Conservation (phyloP, 2,113 vertebrate genomes). For the Rhinogobius similis region DNA sequence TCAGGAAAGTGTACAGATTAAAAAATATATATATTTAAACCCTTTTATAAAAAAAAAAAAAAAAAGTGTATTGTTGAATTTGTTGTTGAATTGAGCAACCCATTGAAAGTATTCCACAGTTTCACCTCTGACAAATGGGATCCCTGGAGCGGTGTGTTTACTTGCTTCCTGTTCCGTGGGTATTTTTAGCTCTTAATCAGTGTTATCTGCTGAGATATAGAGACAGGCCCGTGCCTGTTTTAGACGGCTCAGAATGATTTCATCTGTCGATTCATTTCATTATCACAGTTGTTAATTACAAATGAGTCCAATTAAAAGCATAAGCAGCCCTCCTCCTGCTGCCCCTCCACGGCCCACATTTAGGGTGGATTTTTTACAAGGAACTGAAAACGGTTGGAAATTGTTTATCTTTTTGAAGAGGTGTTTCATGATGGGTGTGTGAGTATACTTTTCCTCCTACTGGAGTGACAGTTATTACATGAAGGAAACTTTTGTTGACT, state of each 20-base stretch:
- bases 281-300: slow-evolving; percentile 66
- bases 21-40: too few relatives aligned
- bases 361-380: background rate
- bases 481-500: too few relatives aligned
- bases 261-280: slow-evolving; percentile 67
- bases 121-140: slow-evolving; percentile 1
- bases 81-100: background rate
- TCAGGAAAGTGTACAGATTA: too few relatives aligned
- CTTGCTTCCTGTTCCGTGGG: background rate
- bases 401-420: background rate
- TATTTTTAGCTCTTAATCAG: slow-evolving; percentile 49
- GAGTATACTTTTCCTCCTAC: too few relatives aligned
- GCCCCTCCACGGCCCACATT: slow-evolving; percentile 17
- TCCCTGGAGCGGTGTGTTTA: slow-evolving; percentile 13
- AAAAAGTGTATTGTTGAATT: too few relatives aligned
- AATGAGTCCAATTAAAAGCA: slow-evolving; percentile 42
- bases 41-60: too few relatives aligned
- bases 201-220: slow-evolving; percentile 40
- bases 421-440: background rate
- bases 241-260: slow-evolving; percentile 54
- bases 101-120: background rate
- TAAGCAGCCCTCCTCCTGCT: slow-evolving; percentile 36
- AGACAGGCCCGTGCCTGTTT: slow-evolving; percentile 39
- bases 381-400: background rate
- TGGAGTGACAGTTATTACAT: too few relatives aligned